Evolutionary conservation across 92 coral and sea anemone genomes (phyloP).

Genomic region (Montipora capitata): DNA sequence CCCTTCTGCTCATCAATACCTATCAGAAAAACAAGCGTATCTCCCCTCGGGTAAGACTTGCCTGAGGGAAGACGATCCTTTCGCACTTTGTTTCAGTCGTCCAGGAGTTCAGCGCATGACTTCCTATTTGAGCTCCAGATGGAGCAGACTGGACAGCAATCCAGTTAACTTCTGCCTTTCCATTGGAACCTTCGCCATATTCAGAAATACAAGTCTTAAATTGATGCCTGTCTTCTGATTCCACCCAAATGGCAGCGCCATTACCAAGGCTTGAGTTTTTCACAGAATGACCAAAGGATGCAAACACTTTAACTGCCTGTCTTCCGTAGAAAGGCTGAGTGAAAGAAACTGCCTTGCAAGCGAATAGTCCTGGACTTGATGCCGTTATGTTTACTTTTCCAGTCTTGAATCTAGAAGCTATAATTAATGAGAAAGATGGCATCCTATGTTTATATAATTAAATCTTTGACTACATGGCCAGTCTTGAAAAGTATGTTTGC

Average conservation of each 20-base stretch:
- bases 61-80: no score
- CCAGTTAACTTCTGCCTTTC: neutral
- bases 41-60: no score
- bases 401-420: neutral
- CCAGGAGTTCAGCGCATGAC: conserved; percentile 1
- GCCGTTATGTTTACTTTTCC: conserved; percentile 14
- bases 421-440: no score
- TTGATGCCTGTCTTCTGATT: neutral
- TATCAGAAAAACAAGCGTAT: no score
- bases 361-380: conserved; percentile 8
- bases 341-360: conserved; percentile 6
- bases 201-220: no score
- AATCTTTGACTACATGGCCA: no score
- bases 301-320: conserved; percentile 10
- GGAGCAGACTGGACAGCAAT: neutral
- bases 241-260: conserved; percentile 51
- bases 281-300: conserved; percentile 11
- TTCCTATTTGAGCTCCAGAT: neutral
- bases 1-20: no score
- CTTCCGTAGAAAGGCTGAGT: neutral
- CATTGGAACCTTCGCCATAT: no score
- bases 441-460: no score
- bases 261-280: conserved; percentile 11
- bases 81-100: neutral
- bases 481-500: no score